Evolutionary conservation across 2,113 vertebrate species (phyloP), one percentile per base, ranked within the genome.

Genomic region (Morone chrysops): DNA sequence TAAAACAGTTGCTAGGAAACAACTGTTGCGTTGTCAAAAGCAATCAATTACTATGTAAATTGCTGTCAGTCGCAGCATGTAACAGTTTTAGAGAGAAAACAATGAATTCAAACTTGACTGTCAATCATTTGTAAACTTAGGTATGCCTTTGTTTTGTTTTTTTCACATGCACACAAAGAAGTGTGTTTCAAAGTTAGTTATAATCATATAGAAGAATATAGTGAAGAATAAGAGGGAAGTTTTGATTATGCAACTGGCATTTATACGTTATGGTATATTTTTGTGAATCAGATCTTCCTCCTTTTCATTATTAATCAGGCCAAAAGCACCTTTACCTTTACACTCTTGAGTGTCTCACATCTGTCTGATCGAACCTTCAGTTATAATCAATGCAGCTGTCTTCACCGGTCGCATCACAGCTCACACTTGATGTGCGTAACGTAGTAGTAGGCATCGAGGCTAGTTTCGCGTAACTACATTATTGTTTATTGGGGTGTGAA

Each of bases 401-500:
- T 54, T 5, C 50, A 36, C 5, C 65, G 53, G 50, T 16, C 5
- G 11, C 25, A 25, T 22, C 4, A 40, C 9, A 12, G 56, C 59
- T 71, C 38, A 8, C 22, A 17, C 17, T 31, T 70, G 40, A 53
- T 31, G 53, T 61, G 31, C 9, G 17, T 38, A 60, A 38, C 45
- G 56, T 48, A 40, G 14, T 48, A 73, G 16, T 20, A 51, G 43
- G 31, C 66, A n/a, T 69, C 13, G 4, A 4, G 11, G 57, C 16
- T 25, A 14, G 14, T 36, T 82, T 43, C 43, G 79, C 47, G 5
- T 67, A 53, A 62, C n/a, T 18, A 40, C 38, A 50, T 70, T n/a
- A 74, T 82, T 85, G 84, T 86, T 78, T 82, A 76, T 31, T 79
- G 66, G 41, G 59, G 60, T 84, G 81, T 88, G 81, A 86, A 53